Percentiles rank a stretch among this genome's conserved stretches.
Conservation (phyloP, 1,140 invertebrate species). For the Calycopis cecrops region DNA sequence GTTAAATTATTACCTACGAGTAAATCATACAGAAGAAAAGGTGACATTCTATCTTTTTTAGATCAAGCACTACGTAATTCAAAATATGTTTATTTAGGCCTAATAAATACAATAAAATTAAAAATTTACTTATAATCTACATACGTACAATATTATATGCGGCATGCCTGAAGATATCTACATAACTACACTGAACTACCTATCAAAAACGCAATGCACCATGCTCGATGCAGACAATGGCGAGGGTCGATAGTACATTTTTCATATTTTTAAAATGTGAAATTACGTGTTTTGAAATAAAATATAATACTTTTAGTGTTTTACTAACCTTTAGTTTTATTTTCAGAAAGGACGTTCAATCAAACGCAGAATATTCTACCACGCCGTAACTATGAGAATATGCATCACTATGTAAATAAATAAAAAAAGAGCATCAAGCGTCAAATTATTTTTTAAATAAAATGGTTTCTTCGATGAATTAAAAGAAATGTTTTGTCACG, state of each 20-base stretch:
- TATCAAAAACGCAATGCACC: conserved; percentile 69
- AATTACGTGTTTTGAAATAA: conserved; percentile 7
- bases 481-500: conserved; percentile 69
- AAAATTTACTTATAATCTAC: no score
- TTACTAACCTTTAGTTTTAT: conserved; percentile 67
- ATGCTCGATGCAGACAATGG: conserved; percentile 72
- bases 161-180: conserved; percentile 18
- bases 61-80: no score
- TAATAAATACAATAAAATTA: background rate
- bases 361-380: conserved; percentile 67
- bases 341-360: conserved; percentile 56
- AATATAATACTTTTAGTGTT: conserved; percentile 18
- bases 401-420: conserved; percentile 74
- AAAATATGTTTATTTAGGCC: no score
- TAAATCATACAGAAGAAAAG: no score
- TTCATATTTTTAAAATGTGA: conserved; percentile 6
- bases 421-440: conserved; percentile 73
- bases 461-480: conserved; percentile 67
- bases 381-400: conserved; percentile 72
- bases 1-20: no score
- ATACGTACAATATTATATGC: conserved; percentile 9
- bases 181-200: conserved; percentile 27
- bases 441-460: conserved; percentile 67
- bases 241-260: conserved; percentile 65
- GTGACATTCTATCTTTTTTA: no score